phyloP scores from a whole-genome alignment of 1,140 invertebrate species.

The Uloborus diversus region DNA sequence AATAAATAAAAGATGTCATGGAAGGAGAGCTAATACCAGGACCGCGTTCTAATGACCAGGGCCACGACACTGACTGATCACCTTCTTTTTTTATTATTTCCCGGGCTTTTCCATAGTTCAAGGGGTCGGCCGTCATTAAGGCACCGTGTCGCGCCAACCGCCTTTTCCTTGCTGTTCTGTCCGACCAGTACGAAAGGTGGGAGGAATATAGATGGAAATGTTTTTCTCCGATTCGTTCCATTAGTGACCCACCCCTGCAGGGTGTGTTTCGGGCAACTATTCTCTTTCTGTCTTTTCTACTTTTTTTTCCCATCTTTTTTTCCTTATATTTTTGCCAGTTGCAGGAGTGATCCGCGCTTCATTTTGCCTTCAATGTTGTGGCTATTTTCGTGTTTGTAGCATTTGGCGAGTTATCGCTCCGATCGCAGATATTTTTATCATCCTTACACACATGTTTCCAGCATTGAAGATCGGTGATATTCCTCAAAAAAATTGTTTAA shows the following conservation, averaged over 20 bases:
- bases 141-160: slow-evolving; percentile 43
- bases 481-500: too few relatives aligned
- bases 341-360: slow-evolving; percentile 12
- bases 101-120: background rate
- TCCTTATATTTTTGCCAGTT: slow-evolving; percentile 11
- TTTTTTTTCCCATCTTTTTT: slow-evolving; percentile 13
- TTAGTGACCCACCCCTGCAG: slow-evolving; percentile 42
- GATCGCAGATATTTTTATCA: too few relatives aligned
- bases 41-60: slow-evolving; percentile 39
- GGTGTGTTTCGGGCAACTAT: slow-evolving; percentile 25
- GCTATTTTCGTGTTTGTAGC: background rate
- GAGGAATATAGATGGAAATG: slow-evolving; percentile 49
- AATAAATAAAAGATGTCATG: slow-evolving; percentile 32
- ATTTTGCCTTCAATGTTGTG: slow-evolving; percentile 15
- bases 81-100: background rate
- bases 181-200: slow-evolving; percentile 27
- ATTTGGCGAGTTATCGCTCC: slow-evolving; percentile 21
- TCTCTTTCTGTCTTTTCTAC: background rate
- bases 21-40: background rate
- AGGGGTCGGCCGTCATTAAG: slow-evolving; percentile 33
- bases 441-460: too few relatives aligned
- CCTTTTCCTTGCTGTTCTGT: slow-evolving; percentile 50
- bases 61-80: slow-evolving; percentile 48
- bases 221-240: slow-evolving; percentile 42
- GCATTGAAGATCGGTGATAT: too few relatives aligned